A percentile compares a stretch with the other conserved stretches of the same genome.
phyloP scores from a whole-genome alignment of 2,113 vertebrate genomes.

The Dolichotis patagonum region DNA sequence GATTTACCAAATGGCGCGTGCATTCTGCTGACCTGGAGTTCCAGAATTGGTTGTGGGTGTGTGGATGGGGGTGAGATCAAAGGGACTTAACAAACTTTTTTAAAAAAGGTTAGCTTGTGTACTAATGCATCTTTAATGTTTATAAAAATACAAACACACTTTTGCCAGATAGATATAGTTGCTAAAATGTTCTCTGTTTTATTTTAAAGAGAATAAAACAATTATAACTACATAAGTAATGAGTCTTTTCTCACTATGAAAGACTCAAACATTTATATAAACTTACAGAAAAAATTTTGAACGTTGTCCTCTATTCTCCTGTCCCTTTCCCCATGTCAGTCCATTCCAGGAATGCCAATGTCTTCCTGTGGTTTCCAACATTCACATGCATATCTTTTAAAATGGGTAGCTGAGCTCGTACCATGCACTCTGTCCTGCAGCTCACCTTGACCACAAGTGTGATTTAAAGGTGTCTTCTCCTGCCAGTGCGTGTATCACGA shows the following conservation, averaged over 20 bases:
- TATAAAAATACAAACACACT: conserved; percentile 8
- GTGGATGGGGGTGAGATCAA: background rate
- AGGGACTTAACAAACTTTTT: background rate
- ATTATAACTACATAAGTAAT: background rate
- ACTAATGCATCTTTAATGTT: background rate
- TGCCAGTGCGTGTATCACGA: background rate
- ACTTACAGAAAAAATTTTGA: background rate
- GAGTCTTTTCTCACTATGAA: background rate
- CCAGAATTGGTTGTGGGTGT: background rate
- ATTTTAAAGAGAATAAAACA: too few species aligned
- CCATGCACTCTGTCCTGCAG: background rate
- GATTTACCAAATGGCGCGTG: background rate
- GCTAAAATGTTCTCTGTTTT: background rate
- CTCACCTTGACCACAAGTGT: background rate
- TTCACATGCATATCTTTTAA: background rate
- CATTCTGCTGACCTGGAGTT: background rate
- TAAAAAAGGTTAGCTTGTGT: background rate
- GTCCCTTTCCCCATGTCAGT: background rate
- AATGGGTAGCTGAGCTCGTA: background rate
- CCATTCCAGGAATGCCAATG: background rate
- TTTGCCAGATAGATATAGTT: background rate
- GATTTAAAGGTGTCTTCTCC: background rate
- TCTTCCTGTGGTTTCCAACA: background rate
- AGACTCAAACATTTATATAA: background rate
- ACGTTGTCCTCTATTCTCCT: background rate